A percentile compares a stretch with the other conserved stretches of the same genome.
phyloP scores from a whole-genome alignment of 1,140 invertebrate genomes.

The Amyelois transitella region DNA sequence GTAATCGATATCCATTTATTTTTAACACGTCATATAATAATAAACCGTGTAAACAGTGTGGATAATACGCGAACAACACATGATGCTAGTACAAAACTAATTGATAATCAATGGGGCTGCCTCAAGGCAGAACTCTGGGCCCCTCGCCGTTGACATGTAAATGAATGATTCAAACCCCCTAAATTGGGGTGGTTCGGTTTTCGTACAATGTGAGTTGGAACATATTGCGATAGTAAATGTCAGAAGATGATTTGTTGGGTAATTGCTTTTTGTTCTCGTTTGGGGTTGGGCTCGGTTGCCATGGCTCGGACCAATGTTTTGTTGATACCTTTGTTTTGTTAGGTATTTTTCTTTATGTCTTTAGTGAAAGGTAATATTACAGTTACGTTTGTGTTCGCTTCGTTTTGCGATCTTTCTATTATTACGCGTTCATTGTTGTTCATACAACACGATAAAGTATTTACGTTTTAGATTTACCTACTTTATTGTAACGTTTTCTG shows the following conservation, averaged over 20 bases:
- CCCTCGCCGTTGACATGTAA: conserved; percentile 56
- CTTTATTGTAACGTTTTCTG: too few relatives aligned
- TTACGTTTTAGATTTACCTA: too few relatives aligned
- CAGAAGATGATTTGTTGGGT: conserved; percentile 72
- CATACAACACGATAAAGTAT: too few relatives aligned
- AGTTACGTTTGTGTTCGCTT: not conserved
- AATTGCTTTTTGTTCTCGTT: conserved; percentile 64
- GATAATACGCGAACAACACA: conserved; percentile 62
- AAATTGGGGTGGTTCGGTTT: conserved; percentile 43
- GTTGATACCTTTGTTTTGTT: conserved; percentile 61
- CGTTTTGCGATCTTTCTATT: too few relatives aligned
- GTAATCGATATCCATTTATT: conserved; percentile 26
- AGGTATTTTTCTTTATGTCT: conserved; percentile 1
- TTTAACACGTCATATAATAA: conserved; percentile 60
- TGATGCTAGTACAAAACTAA: conserved; percentile 68
- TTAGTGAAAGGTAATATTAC: too few relatives aligned
- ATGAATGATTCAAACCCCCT: conserved; percentile 51
- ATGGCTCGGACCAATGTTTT: conserved; percentile 48
- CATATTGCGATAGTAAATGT: conserved; percentile 71
- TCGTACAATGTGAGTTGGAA: conserved; percentile 55
- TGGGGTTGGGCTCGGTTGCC: conserved; percentile 48
- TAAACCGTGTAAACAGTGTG: conserved; percentile 64
- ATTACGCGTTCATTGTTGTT: not conserved
- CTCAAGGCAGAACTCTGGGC: conserved; percentile 45
- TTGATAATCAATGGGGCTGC: conserved; percentile 69